Evolutionary conservation across 2,888 invertebrate species (phyloP).

Genomic region (Scaptomyza polygonia): DNA sequence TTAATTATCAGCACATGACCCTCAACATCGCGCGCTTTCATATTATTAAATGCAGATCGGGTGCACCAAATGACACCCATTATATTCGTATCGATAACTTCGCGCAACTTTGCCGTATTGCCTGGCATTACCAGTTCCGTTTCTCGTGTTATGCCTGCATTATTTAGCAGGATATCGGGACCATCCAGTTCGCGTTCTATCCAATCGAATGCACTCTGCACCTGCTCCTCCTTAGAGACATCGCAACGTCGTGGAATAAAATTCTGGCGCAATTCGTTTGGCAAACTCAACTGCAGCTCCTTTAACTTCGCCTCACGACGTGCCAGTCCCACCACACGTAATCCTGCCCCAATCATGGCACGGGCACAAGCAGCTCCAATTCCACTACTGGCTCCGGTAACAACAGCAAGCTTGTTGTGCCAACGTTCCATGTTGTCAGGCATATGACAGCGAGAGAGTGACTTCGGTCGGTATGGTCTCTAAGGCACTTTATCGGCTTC

Average conservation of each 20-base stretch:
- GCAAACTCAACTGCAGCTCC: slow-evolving; percentile 74
- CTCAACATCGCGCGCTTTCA: slow-evolving; percentile 84
- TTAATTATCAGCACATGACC: slow-evolving; percentile 86
- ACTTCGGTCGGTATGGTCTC: neutral
- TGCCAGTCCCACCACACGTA: slow-evolving; percentile 86
- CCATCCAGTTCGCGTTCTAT: slow-evolving; percentile 85
- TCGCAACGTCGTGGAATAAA: slow-evolving; percentile 86
- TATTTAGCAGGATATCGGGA: slow-evolving; percentile 87
- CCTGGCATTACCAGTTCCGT: slow-evolving; percentile 77
- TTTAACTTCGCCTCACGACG: slow-evolving; percentile 84
- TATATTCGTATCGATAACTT: slow-evolving; percentile 85
- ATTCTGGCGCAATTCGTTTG: slow-evolving; percentile 67
- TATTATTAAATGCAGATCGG: slow-evolving; percentile 85
- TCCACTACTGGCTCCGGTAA: slow-evolving; percentile 88
- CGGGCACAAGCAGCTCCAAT: slow-evolving; percentile 86
- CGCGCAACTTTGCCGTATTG: slow-evolving; percentile 80
- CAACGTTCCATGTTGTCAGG: slow-evolving; percentile 86
- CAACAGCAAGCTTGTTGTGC: slow-evolving; percentile 87
- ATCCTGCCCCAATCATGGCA: slow-evolving; percentile 85
- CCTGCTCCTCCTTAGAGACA: slow-evolving; percentile 86
- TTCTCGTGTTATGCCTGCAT: slow-evolving; percentile 84
- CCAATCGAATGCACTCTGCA: slow-evolving; percentile 85
- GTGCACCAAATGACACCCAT: slow-evolving; percentile 85
- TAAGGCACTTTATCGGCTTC: slow-evolving; percentile 38
- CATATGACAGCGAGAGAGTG: slow-evolving; percentile 4